Evolutionary conservation across 2,113 vertebrate species (phyloP).

Genomic region (Alouatta palliata): DNA sequence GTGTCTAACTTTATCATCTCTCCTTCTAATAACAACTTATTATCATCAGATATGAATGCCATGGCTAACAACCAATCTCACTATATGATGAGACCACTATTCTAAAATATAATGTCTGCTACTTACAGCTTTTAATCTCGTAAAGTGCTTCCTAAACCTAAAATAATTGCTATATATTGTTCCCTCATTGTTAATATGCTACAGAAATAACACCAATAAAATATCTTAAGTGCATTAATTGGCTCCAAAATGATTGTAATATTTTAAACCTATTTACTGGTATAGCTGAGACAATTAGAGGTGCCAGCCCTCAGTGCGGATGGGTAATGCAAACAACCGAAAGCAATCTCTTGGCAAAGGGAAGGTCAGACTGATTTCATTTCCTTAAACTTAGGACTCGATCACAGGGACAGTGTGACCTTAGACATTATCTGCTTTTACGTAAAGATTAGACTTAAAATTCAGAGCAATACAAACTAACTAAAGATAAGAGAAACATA

Average conservation of each 20-base stretch:
- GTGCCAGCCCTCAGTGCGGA: not conserved
- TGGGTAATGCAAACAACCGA: not conserved
- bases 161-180: conserved; percentile 64
- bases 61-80: not conserved
- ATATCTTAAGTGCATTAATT: conserved; percentile 68
- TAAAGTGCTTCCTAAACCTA: conserved; percentile 71
- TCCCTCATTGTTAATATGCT: conserved; percentile 52
- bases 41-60: not conserved
- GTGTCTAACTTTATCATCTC: not conserved
- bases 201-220: conserved; percentile 56
- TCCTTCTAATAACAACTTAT: not conserved
- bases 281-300: conserved; percentile 29
- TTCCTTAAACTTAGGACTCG: not conserved
- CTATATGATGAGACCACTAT: not conserved
- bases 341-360: conserved; percentile 37
- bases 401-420: not conserved
- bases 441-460: not conserved
- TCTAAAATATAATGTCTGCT: not conserved
- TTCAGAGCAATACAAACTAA: not conserved
- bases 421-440: not conserved
- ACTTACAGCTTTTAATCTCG: conserved; percentile 57
- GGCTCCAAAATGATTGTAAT: conserved; percentile 57
- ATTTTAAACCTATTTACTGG: conserved; percentile 66
- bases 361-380: not conserved
- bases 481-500: not conserved